Base-by-base conservation (phyloP, 2,888 invertebrate genomes). In the Rotaria macrura region DNA sequence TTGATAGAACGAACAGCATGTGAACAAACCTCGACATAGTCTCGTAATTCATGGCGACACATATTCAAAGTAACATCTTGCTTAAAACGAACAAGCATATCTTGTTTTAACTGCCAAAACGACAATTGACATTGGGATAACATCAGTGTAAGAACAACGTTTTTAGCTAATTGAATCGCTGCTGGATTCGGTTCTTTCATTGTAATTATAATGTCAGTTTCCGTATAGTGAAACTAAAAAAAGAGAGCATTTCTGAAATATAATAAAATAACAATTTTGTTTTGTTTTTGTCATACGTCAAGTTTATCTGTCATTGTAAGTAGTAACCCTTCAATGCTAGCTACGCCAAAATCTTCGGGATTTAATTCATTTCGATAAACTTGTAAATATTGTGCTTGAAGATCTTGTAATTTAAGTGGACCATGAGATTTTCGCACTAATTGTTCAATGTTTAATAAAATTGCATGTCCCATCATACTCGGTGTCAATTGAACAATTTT, bases 331-430 rank as follows among this genome's bases (percentile, higher is more conserved):
- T 79, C 79, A 25, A 79, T 43, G 10, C 43, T 79, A 3, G 40
- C 79, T 4, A 43, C 79, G 12, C 79, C 79, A 43, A 79, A 79
- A 43, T 79, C 79, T 79, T 79, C 79, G 6, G 79, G 79, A 79
- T 43, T 79, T 25, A 79, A 43, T 79, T 79, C 79, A 79, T 40
- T 43, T 43, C 79, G 79, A 79, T 79, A 79, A 9, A 79, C 79
- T 43, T 79, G 79, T 40, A 79, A 79, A 79, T 79, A 79, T 79
- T 79, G 79, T 79, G 79, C 43, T 79, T 79, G 79, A 25, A 79
- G 43, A 43, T 79, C 79, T 79, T 79, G 23, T n/a, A 79, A 43
- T n/a, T 25, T 40, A 25, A 79, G 17, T 43, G 43, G 43, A 43
- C 79, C 79, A 2, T 79, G 79, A 43, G 40, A 25, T 79, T 79